phyloP scores from a whole-genome alignment of 2,797 vertebrate species.

The Phyllotis vaccarum region DNA sequence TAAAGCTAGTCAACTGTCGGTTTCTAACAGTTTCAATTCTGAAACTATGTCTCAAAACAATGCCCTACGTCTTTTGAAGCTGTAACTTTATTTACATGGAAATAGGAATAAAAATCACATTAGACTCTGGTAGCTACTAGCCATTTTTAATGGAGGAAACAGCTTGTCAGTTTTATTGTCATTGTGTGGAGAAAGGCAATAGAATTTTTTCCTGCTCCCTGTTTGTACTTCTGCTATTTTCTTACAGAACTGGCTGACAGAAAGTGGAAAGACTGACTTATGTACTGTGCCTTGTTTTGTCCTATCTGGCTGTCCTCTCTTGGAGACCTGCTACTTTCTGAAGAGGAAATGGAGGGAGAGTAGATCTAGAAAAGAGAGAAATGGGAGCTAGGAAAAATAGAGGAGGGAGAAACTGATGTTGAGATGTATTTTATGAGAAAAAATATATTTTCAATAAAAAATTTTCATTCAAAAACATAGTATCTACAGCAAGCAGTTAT shows the following conservation, averaged over 20 bases:
- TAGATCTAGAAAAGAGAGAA: not conserved
- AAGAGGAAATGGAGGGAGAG: not conserved
- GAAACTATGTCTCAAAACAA: slow-evolving; percentile 70
- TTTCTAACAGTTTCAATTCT: slow-evolving; percentile 64
- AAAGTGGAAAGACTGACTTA: slow-evolving; percentile 49
- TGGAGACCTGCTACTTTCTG: not conserved
- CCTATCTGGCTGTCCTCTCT: not conserved
- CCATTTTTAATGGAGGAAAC: slow-evolving; percentile 21
- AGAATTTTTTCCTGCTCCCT: slow-evolving; percentile 51
- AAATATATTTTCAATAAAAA: not conserved
- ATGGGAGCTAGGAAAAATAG: not conserved
- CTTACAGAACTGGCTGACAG: not conserved
- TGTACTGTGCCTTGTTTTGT: not conserved
- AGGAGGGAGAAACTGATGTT: not conserved
- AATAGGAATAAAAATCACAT: slow-evolving; percentile 54
- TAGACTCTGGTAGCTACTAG: slow-evolving; percentile 54
- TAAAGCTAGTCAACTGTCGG: slow-evolving; percentile 39
- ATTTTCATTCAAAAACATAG: not conserved
- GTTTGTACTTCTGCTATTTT: slow-evolving; percentile 45
- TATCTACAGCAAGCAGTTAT: slow-evolving; percentile 27
- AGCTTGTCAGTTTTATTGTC: slow-evolving; percentile 63
- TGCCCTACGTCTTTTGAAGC: slow-evolving; percentile 51
- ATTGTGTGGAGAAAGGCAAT: slow-evolving; percentile 17
- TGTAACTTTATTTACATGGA: slow-evolving; percentile 59
- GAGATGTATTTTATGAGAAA: not conserved